phyloP scores from a whole-genome alignment of 92 coral and sea anemone genomes.

The Diadumene lineata region DNA sequence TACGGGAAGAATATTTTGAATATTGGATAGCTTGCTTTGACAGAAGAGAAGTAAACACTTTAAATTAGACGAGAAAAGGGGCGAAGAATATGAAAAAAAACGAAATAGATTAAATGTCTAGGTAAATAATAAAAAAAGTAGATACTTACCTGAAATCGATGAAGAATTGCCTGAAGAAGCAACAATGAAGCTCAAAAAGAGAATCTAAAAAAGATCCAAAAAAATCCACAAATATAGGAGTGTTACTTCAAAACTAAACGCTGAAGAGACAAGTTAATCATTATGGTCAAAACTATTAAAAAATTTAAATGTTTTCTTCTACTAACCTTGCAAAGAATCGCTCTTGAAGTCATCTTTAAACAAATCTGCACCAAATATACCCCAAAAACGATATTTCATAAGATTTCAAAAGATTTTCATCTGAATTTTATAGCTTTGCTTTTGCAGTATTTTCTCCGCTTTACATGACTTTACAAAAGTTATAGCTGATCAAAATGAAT shows the following conservation, averaged over 20 bases:
- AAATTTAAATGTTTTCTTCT: neutral
- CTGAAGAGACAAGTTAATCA: neutral
- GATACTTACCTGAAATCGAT: constrained; percentile 7
- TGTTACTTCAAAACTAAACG: neutral
- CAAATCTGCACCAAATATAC: too few relatives aligned
- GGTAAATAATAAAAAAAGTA: neutral
- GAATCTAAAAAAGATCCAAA: neutral
- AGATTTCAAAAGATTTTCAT: too few relatives aligned
- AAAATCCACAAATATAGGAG: neutral
- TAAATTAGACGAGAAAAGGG: neutral
- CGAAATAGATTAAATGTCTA: neutral
- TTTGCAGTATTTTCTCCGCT: neutral
- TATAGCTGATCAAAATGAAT: constrained; percentile 2
- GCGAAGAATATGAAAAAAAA: neutral
- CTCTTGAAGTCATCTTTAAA: neutral
- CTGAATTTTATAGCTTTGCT: too few relatives aligned
- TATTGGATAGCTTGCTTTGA: neutral
- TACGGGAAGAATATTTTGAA: too few relatives aligned
- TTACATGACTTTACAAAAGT: constrained; percentile 20
- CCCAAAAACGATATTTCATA: too few relatives aligned
- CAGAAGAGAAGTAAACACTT: too few relatives aligned
- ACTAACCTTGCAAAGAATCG: neutral
- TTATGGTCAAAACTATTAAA: neutral
- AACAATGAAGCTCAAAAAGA: neutral
- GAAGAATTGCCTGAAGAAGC: neutral